Base-by-base conservation (phyloP, 2,797 vertebrate genomes). In the Myotis daubentonii region DNA sequence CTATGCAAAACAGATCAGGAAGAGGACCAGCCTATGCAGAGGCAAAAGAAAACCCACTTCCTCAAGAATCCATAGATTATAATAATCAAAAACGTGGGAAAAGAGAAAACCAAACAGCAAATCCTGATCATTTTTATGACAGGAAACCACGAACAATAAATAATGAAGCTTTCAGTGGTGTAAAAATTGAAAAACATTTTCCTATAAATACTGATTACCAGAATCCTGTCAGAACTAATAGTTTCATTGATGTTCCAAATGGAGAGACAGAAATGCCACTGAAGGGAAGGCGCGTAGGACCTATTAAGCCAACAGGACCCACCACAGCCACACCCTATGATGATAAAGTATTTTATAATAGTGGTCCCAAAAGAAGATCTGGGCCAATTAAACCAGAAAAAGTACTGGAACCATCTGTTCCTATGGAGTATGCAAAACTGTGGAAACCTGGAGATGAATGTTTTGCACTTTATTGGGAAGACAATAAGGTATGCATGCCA, bases 401-500 rank as follows among this genome's bases (percentile, higher is more conserved):
- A 97, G 98, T 98, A 89, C 36, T 98, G 84, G 98, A 98, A 80
- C 96, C 98, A 36, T 97, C 98, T 0, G 75, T 98, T 98, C 82
- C 97, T 60, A 2, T 97, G 94, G 98, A 98, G 19, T 98, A 98
- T 84, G 97, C 95, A 92, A 98, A 97, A 97, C 97, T 94, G 89
- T 99, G 99, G 99, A 99, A 99, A 98, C 99, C 99, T 25, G 99
- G 99, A 87, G 99, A 99, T 98, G 99, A 99, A 97, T 99, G 99
- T 97, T 98, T 99, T 98, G 99, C 99, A 76, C 99, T 99, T 95
- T 99, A 99, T 98, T 99, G 99, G 99, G 99, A 99, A 97, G 99
- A 99, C 97, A 99, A 99, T 97, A 99, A 99, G 99, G 99, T 99
- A 98, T 91, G 97, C 30, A 55, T 87, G 4, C 44, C 76, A 3